A percentile compares a stretch with the other conserved stretches of the same genome.
These are phyloP conservation scores for Venusia cambrica DNA, from an alignment of 2,888 invertebrate species.

Conservation along the genomic window DNA sequence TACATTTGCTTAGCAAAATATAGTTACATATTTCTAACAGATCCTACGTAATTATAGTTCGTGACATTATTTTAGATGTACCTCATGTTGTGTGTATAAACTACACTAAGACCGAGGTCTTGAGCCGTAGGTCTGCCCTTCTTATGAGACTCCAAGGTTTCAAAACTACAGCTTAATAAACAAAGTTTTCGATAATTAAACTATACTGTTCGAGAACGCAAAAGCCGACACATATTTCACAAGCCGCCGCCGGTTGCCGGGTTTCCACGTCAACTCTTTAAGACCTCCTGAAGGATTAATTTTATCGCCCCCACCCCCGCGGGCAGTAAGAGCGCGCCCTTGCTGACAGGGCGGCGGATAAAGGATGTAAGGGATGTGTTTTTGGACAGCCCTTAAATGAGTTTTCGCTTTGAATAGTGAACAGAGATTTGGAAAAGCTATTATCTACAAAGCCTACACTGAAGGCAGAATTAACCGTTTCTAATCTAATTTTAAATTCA, in stretches of 20 bases:
- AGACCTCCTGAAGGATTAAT: slow-evolving; percentile 32
- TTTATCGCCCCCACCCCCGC: slow-evolving; percentile 26
- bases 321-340: slow-evolving; percentile 16
- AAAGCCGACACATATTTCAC: neutral
- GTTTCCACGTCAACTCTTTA: slow-evolving; percentile 1
- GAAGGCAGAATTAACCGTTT: neutral
- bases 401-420: slow-evolving; percentile 7
- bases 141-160: too few species aligned
- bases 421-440: slow-evolving; percentile 1
- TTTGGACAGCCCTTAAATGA: slow-evolving; percentile 21
- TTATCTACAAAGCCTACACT: neutral
- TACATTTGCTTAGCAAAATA: too few species aligned
- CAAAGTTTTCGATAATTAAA: too few species aligned
- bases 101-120: too few species aligned
- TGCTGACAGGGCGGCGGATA: slow-evolving; percentile 33
- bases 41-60: too few species aligned
- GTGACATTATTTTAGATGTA: too few species aligned
- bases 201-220: too few species aligned
- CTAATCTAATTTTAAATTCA: too few species aligned
- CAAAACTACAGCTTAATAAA: too few species aligned
- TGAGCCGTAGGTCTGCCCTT: too few species aligned
- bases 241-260: slow-evolving; percentile 3
- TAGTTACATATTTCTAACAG: too few species aligned
- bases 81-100: too few species aligned
- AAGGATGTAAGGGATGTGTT: slow-evolving; percentile 26